Conservation (phyloP, 2,888 invertebrate genomes). For the Actias luna region DNA sequence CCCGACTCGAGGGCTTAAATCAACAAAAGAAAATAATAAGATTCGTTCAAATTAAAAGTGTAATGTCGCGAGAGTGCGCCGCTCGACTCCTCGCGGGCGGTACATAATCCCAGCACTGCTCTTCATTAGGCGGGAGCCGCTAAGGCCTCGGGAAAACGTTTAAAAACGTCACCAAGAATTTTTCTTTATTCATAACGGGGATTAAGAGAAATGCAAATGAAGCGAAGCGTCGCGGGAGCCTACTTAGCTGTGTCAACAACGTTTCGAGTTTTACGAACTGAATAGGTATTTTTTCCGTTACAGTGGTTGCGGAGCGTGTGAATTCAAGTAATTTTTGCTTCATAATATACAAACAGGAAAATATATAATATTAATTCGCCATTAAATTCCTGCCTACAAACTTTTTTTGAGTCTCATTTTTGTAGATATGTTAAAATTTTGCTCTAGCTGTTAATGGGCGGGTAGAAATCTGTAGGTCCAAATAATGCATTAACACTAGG, state of each 20-base stretch:
- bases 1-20: conserved; percentile 84
- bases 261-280: conserved; percentile 48
- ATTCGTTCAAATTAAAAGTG: conserved; percentile 89
- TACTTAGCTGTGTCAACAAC: conserved; percentile 81
- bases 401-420: neutral
- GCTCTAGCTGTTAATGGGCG: neutral
- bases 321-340: conserved; percentile 11
- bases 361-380: neutral
- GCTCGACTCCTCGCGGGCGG: conserved; percentile 40
- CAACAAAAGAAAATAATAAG: conserved; percentile 86
- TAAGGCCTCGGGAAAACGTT: conserved; percentile 60
- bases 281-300: conserved; percentile 48
- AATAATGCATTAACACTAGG: too few relatives aligned
- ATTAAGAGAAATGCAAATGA: conserved; percentile 81
- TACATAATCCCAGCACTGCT: conserved; percentile 66
- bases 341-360: conserved; percentile 11
- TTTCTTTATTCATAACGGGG: conserved; percentile 82
- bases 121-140: conserved; percentile 72
- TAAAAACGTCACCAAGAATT: conserved; percentile 74
- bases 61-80: conserved; percentile 81
- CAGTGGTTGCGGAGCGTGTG: conserved; percentile 32
- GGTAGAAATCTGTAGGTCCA: too few relatives aligned
- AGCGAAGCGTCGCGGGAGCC: conserved; percentile 68
- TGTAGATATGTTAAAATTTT: neutral
- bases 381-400: neutral